phyloP scores from a whole-genome alignment of 2,113 vertebrate genomes.

The Microcebus lehilahytsara region DNA sequence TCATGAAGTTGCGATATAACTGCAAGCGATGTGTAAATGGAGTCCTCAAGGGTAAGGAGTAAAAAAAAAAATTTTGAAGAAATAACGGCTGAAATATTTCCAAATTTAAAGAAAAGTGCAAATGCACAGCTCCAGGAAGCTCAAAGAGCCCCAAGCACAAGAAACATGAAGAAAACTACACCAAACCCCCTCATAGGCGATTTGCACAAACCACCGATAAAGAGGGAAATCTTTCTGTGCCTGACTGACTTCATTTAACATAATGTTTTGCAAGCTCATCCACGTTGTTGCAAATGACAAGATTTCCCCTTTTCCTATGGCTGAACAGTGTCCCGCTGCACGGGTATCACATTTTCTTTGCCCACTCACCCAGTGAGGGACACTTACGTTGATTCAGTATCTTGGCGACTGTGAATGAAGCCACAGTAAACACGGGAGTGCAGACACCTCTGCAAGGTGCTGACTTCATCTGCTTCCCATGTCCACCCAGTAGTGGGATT shows the following conservation, averaged over 20 bases:
- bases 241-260: neutral
- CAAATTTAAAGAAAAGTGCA: neutral
- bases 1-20: neutral
- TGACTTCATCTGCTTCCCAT: too few species aligned
- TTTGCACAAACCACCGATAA: neutral
- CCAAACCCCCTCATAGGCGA: neutral
- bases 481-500: neutral
- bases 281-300: neutral
- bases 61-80: neutral
- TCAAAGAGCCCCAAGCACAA: neutral
- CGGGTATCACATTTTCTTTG: neutral
- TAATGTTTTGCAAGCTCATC: neutral
- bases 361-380: neutral
- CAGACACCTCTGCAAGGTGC: neutral
- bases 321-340: neutral
- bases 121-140: neutral
- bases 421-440: neutral
- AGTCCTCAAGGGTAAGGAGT: neutral
- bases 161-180: neutral
- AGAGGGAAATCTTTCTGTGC: neutral
- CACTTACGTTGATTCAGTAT: neutral
- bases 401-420: neutral
- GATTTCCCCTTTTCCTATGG: neutral
- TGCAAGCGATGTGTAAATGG: rapidly evolving
- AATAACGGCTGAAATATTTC: neutral